Evolutionary conservation across 2,113 vertebrate species (phyloP).

Genomic region (Ovibos moschatus): DNA sequence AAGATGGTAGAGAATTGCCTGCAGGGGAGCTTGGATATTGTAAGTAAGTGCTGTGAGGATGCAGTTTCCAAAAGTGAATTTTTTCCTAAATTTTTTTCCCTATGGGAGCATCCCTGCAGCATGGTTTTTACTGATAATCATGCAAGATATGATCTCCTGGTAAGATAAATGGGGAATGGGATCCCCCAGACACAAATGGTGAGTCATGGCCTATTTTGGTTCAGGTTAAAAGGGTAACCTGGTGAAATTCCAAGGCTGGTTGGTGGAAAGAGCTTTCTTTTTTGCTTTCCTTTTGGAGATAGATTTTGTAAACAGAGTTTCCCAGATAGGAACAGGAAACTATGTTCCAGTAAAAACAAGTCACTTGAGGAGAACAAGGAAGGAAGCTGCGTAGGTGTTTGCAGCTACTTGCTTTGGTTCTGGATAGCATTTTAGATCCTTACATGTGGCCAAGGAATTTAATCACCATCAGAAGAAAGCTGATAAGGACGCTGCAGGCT

Average conservation of each 20-base stretch:
- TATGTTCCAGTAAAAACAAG: constrained; percentile 58
- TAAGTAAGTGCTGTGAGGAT: background rate
- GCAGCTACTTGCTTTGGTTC: background rate
- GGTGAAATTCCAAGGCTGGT: constrained; percentile 40
- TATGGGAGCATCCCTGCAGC: background rate
- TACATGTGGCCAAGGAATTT: background rate
- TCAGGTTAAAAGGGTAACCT: background rate
- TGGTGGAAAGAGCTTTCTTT: background rate
- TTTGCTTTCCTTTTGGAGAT: constrained; percentile 8
- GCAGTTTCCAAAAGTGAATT: background rate
- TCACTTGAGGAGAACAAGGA: constrained; percentile 49
- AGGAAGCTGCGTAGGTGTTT: background rate
- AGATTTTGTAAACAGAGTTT: constrained; percentile 38
- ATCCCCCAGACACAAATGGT: background rate
- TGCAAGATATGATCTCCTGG: background rate
- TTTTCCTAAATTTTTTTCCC: background rate
- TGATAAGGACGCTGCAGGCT: background rate
- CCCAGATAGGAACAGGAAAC: constrained; percentile 54
- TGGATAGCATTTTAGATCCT: background rate
- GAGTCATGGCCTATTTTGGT: background rate
- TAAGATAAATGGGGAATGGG: background rate
- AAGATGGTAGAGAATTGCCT: background rate
- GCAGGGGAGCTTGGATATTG: background rate
- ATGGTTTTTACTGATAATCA: background rate
- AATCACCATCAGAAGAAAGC: background rate